These are phyloP conservation scores for Cephus sareptanus DNA, from an alignment of 2,888 invertebrate genomes.

Conservation along the genomic window DNA sequence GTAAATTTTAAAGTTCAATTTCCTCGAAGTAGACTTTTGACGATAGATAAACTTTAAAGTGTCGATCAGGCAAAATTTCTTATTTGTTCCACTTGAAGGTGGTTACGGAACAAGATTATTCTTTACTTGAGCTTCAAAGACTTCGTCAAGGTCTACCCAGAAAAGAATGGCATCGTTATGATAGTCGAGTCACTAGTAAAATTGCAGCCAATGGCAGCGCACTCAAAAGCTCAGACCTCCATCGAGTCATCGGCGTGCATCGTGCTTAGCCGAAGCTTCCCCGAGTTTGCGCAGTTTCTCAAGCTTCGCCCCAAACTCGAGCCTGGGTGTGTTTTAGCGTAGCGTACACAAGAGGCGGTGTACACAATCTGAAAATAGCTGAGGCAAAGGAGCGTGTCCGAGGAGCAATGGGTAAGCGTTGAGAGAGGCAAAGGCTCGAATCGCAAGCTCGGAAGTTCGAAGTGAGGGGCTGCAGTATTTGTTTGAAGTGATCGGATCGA, in stretches of 20 bases:
- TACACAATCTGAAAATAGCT: background rate
- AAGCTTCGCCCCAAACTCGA: background rate
- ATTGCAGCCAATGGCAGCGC: background rate
- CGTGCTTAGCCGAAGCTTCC: background rate
- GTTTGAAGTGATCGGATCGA: background rate
- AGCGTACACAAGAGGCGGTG: background rate
- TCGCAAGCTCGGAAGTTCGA: background rate
- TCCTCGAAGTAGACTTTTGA: background rate
- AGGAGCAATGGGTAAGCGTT: background rate
- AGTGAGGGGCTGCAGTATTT: background rate
- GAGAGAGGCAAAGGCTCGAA: background rate
- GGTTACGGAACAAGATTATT: background rate
- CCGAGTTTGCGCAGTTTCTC: background rate
- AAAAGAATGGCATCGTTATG: background rate
- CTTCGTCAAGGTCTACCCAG: background rate
- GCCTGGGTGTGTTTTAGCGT: background rate
- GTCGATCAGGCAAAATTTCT: background rate
- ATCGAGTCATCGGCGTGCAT: background rate
- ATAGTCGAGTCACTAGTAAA: background rate
- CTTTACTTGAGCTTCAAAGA: background rate
- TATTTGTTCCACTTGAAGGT: background rate
- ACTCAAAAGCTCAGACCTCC: background rate
- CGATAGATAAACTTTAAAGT: background rate
- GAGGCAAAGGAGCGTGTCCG: background rate
- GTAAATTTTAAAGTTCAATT: background rate